Base-by-base conservation (phyloP, 2,888 invertebrate species). In the Trachelus stipa region DNA sequence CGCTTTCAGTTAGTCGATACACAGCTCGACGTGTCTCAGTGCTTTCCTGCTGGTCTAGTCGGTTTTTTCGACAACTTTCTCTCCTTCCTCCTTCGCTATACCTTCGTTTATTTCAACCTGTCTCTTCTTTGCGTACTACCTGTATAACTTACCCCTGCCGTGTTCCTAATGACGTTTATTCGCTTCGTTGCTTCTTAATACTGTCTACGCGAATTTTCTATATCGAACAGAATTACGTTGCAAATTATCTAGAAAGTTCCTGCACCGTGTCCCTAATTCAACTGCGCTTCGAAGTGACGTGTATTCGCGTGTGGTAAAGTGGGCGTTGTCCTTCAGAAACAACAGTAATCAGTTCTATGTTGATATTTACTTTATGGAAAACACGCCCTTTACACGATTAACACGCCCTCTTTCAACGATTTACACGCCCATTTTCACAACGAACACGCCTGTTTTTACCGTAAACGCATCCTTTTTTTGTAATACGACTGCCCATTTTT, bases 1-100 rank as follows among this genome's bases (percentile, higher is more conserved):
- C 74, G 35, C 31, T 74, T 34, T 74, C 74, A 74, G 74, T 74
- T 34, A 74, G 74, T 74, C 74, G 74, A 74, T 74, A 74, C 74
- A 34, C 74, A 34, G 12, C 74, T 11, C 35, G 34, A 30, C 35
- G 74, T 33, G 35, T 30, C 35, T 9, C 56, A 56, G 56, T 15
- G 56, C 23, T 9, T 56, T 56, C 23, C 56, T 56, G 56, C 23
- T 40, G 40, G 23, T 23, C 40, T 23, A 40, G 40, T 40, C 40
- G 40, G 6, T 1, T 40, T 40, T 23, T 40, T 40, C 40, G 40
- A 40, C 23, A 40, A 23, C 40, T 23, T 40, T 40, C 35, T 30
- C 71, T 33, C 12, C 33, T 30, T 71, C 15, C 30, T 73, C 30
- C 40, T 31, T 71, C 12, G 15, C 69, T 34, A 11, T 71, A n/a